A percentile compares a stretch with the other conserved stretches of the same genome.
Conservation (phyloP, 1,140 invertebrate genomes). For the Drosophila pruinosa region DNA sequence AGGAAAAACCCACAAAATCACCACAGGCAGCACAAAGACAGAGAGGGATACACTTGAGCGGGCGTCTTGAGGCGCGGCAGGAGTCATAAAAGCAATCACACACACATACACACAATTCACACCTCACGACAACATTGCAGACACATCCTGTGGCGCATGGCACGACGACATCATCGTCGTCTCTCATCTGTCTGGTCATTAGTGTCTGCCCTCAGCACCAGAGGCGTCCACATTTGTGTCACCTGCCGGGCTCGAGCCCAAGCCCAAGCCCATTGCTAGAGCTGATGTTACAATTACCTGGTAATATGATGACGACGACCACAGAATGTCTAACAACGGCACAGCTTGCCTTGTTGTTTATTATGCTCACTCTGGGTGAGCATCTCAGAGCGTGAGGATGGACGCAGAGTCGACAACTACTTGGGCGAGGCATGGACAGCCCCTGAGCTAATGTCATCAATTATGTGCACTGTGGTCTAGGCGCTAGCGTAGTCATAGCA, state of each 20-base stretch:
- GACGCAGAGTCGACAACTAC: background rate
- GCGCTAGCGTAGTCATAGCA: too few species aligned
- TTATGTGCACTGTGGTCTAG: slow-evolving; percentile 13
- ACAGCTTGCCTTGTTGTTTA: slow-evolving; percentile 24
- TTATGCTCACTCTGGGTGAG: background rate
- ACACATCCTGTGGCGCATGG: slow-evolving; percentile 79
- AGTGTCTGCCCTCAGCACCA: slow-evolving; percentile 49
- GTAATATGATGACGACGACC: slow-evolving; percentile 62
- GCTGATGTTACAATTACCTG: slow-evolving; percentile 72
- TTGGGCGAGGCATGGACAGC: slow-evolving; percentile 10
- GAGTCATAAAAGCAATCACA: slow-evolving; percentile 46
- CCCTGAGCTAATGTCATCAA: slow-evolving; percentile 21
- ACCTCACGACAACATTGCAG: slow-evolving; percentile 43
- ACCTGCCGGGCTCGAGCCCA: slow-evolving; percentile 56
- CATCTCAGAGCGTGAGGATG: background rate
- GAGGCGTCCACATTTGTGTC: slow-evolving; percentile 60
- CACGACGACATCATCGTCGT: slow-evolving; percentile 45
- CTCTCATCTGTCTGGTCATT: slow-evolving; percentile 53
- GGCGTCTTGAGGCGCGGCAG: slow-evolving; percentile 50
- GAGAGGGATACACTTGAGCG: slow-evolving; percentile 8
- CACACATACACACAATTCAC: slow-evolving; percentile 29
- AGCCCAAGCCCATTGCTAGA: slow-evolving; percentile 17
- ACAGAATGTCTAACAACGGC: slow-evolving; percentile 67
- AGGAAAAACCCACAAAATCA: slow-evolving; percentile 73
- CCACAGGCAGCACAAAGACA: slow-evolving; percentile 36